Base-by-base conservation (phyloP, 2,797 vertebrate species). In the Helicolenus hilgendorfi region DNA sequence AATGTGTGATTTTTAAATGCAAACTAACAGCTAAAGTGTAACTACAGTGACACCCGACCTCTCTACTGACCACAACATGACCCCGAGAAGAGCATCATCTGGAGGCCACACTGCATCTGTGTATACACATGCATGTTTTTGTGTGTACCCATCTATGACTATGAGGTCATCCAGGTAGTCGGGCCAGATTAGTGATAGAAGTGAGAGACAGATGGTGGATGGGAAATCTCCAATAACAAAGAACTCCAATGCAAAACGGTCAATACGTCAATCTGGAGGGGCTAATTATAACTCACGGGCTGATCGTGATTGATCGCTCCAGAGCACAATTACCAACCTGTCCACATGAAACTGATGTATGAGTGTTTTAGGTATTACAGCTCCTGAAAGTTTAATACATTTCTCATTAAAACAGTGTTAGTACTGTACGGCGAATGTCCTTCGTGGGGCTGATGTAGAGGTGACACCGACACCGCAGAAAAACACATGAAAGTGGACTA, bases 271-370 rank as follows among this genome's bases (percentile, higher is more conserved):
- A 80, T 83, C 73, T 59, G 73, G 67, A 79, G 55, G 56, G 63
- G 77, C 86, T 88, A 92, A 94, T 94, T 92, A 89, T 91, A 85
- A 92, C 85, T 92, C 79, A 49, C 9, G 18, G 90, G 88, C 81
- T 76, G 73, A 83, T 89, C 53, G 36, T 84, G 94, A 94, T 90
- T 91, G 91, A 93, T 92, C 10, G 49, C 85, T 79, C 18, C 14
- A 4, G 71, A 91, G 86, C 70, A 90, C 90, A 95, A 91, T 95
- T 94, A 94, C 90, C 91, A 77, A 92, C 80, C 90, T 87, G 91
- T 89, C 92, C 68, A 83, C 82, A 81, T 86, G 87, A 86, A 91
- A 90, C 89, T 95, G 92, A 95, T 92, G 92, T 79, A 89, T 72
- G 87, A 91, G 83, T 87, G 87, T 85, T 94, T 86, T 84, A 92